These are phyloP conservation scores for Babyrousa celebensis DNA, from an alignment of 2,797 vertebrate species.

Conservation along the genomic window DNA sequence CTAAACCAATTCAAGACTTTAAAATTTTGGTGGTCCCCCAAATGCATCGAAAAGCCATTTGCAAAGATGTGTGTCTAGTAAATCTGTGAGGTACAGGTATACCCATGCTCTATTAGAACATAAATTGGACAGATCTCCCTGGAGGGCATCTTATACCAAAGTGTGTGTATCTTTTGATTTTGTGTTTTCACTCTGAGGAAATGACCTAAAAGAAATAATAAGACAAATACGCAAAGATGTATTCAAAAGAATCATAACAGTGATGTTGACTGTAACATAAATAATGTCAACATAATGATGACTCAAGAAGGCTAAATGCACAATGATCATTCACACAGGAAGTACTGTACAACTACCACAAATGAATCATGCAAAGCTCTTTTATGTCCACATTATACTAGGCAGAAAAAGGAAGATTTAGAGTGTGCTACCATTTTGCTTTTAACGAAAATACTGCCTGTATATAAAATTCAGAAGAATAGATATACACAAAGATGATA, in stretches of 20 bases:
- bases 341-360: background rate
- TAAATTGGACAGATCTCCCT: background rate
- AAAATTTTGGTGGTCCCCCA: background rate
- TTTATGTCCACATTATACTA: background rate
- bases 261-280: background rate
- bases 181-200: background rate
- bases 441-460: background rate
- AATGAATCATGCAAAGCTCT: background rate
- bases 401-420: background rate
- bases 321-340: background rate
- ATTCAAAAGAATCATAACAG: background rate
- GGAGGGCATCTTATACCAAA: background rate
- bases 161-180: background rate
- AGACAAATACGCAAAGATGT: background rate
- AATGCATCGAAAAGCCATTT: slow-evolving; percentile 45
- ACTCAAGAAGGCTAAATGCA: background rate
- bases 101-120: no score
- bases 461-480: slow-evolving; percentile 4
- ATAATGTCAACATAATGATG: slow-evolving; percentile 37
- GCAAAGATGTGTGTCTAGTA: background rate
- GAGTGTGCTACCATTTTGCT: background rate
- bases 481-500: background rate
- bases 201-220: slow-evolving; percentile 25
- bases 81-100: background rate
- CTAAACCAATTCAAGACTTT: slow-evolving; percentile 48